These are phyloP conservation scores for Nymphalis io DNA, from an alignment of 1,140 invertebrate genomes.

Conservation along the genomic window DNA sequence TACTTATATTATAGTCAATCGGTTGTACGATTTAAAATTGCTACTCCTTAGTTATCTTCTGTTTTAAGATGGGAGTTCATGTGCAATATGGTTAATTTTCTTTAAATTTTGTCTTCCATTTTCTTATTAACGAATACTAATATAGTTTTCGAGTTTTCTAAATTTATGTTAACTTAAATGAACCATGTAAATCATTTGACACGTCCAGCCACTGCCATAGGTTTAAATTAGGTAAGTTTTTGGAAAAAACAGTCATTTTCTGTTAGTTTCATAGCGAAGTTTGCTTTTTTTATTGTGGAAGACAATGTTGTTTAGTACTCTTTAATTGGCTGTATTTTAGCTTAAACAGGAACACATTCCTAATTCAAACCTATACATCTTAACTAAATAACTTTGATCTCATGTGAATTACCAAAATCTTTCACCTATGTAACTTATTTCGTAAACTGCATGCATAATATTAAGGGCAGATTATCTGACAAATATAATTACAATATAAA, in stretches of 20 bases:
- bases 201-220: constrained; percentile 68
- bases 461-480: background rate
- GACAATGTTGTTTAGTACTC: constrained; percentile 34
- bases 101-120: constrained; percentile 36
- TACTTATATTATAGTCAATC: background rate
- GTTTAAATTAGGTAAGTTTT: constrained; percentile 48
- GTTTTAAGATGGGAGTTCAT: constrained; percentile 21
- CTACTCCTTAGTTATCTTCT: constrained; percentile 10
- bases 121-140: constrained; percentile 17
- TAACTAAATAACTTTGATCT: constrained; percentile 57
- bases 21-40: constrained; percentile 11
- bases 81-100: constrained; percentile 36
- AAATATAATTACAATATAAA: background rate
- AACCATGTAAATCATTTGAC: constrained; percentile 29
- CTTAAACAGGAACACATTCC: constrained; percentile 19
- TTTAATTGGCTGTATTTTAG: constrained; percentile 14
- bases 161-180: constrained; percentile 14
- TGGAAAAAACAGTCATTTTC: constrained; percentile 11
- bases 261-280: constrained; percentile 12
- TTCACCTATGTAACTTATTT: constrained; percentile 32
- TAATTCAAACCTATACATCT: constrained; percentile 28
- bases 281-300: constrained; percentile 31
- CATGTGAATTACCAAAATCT: constrained; percentile 67
- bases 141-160: constrained; percentile 5
- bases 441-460: constrained; percentile 25